Evolutionary conservation across 2,888 invertebrate genomes (phyloP), one percentile per base, ranked within the genome.

Genomic region (Leptura quadrifasciata): DNA sequence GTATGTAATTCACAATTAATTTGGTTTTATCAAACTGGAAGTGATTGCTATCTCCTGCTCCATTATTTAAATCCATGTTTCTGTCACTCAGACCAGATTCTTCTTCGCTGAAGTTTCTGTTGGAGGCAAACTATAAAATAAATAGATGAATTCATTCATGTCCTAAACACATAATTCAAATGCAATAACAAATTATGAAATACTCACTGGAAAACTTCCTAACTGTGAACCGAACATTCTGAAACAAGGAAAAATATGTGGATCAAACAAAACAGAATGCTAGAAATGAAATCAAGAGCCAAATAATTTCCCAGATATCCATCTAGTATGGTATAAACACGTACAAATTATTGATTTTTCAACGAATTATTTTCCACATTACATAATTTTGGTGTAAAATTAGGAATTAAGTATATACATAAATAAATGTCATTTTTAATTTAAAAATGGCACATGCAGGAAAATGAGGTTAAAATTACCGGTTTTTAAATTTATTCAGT

Each of bases 1-100:
- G 98, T 85, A 98, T 92, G 90, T 98, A 98, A 91, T 98, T 98
- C 86, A 98, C 95, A 83, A 98, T 98, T 84, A 98, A 92, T 91
- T 98, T 98, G 75, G 96, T 96, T 79, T 87, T 88, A 79, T 89
- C 89, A 39, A 86, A 65, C 24, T 84, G 84, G 31, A 84, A 82
- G 12, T 80, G 78, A 71, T 81, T 82, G 74, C 81, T 84, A 75
- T 89, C 89, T 3, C 89, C 89, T 47, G 88, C 86, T 5, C 88
- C 88, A 74, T 81, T 81, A 73, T 84, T 84, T 4, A 71, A 72
- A 39, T 78, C 76, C 79, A 80, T 80, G 20, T 47, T 64, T 52
- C 72, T 35, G 31, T 77, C 72, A 31, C 69, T 52, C 57, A 76
- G 76, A 20, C 24, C 39, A 31, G 79, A 68, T 18, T 74, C 64